Evolutionary conservation across 2,888 invertebrate genomes (phyloP), one percentile per base, ranked within the genome.

Genomic region (Deilephila porcellus): DNA sequence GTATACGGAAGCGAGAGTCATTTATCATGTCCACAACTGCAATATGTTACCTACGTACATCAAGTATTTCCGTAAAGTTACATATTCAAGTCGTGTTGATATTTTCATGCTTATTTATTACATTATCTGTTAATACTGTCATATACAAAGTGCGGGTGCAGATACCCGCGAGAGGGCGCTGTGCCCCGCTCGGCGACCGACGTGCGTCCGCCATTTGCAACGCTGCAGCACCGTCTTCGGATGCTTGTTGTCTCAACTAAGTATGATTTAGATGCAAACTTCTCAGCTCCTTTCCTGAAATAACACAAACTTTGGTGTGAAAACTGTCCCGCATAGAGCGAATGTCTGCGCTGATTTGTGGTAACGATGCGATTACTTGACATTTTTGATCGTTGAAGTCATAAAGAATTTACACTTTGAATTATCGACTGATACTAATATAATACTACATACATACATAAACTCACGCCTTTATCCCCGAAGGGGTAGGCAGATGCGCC

Each of bases 221-320:
- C 80, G 78, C 25, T 73, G 73, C 73, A 73, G 53, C 70, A 63
- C 60, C 32, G 64, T 67, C 56, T 59, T 83, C 82, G 83, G 80
- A 84, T 83, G 83, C 82, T 85, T 84, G 85, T 83, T 86, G 82
- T 85, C 83, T 80, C 83, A 83, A 84, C 85, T 88, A 84, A 87
- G 83, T 86, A 85, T 90, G 89, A 90, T 89, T 88, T 90, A 90
- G 86, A 79, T 81, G 80, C 80, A 85, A 90, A 90, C 87, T 91
- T 90, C 76, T 78, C 78, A 80, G 79, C 82, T 82, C 81, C 82
- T 82, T 86, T 85, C 84, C 82, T 83, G 83, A 82, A 87, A 88
- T 86, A 85, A 84, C 83, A 84, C 80, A 77, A 85, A 89, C 82
- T 88, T 87, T 77, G 81, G 84, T 79, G 79, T 79, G 81, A 83